Percentiles rank a stretch among this genome's conserved stretches.
Conservation (phyloP, 2,797 vertebrate genomes). For the Anabacerthia variegaticeps region DNA sequence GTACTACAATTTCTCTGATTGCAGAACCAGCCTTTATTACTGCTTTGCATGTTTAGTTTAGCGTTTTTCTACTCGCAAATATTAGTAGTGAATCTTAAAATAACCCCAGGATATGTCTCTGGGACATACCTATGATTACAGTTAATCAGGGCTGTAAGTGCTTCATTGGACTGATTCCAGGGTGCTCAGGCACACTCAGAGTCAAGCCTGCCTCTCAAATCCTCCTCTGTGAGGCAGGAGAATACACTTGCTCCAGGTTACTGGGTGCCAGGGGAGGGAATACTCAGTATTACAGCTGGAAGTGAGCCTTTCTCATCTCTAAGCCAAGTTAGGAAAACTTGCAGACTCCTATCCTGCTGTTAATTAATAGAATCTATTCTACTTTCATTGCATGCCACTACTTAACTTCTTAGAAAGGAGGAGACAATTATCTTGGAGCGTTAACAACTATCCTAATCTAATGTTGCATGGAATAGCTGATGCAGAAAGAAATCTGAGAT, state of each 20-base stretch:
- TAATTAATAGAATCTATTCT: slow-evolving; percentile 70
- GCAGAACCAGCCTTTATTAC: not conserved
- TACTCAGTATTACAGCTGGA: not conserved
- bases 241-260: not conserved
- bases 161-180: not conserved
- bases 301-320: not conserved
- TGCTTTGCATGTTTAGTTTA: not conserved
- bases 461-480: slow-evolving; percentile 53
- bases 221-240: not conserved
- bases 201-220: not conserved
- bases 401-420: slow-evolving; percentile 67
- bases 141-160: not conserved
- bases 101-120: not conserved
- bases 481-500: not conserved
- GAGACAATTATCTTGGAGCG: slow-evolving; percentile 60
- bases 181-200: not conserved
- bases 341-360: slow-evolving; percentile 29
- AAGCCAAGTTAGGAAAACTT: slow-evolving; percentile 3
- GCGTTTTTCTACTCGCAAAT: not conserved
- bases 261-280: not conserved
- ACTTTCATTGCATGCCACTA: slow-evolving; percentile 58
- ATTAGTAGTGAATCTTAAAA: not conserved
- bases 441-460: slow-evolving; percentile 66
- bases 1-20: not conserved
- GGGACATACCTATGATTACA: not conserved